Conservation (phyloP, 2,888 invertebrate species). For the Eulithis testata region DNA sequence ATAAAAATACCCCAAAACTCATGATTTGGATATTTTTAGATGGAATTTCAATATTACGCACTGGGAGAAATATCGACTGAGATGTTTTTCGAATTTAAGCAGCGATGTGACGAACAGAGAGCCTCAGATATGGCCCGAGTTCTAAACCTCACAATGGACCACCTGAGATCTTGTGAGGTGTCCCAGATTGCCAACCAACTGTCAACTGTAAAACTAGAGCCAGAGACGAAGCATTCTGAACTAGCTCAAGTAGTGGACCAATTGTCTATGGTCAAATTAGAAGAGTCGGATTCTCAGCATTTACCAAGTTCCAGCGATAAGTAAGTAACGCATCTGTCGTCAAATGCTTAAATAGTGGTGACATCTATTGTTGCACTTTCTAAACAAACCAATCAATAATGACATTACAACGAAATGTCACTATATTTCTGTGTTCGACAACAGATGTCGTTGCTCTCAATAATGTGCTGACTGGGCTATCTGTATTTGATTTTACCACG, state of each 20-base stretch:
- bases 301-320: conserved; percentile 34
- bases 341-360: conserved; percentile 38
- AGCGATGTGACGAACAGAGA: conserved; percentile 1
- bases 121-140: background rate
- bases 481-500: conserved; percentile 11
- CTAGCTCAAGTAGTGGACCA: conserved; percentile 6
- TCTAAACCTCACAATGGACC: conserved; percentile 14
- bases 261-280: conserved; percentile 12
- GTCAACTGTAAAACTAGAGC: conserved; percentile 14
- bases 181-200: conserved; percentile 10
- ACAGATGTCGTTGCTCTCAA: conserved; percentile 42
- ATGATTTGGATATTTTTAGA: conserved; percentile 17
- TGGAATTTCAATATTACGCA: conserved; percentile 8
- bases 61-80: conserved; percentile 10
- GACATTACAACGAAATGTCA: conserved; percentile 32
- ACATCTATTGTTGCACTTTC: conserved; percentile 39
- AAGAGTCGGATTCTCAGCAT: conserved; percentile 23
- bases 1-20: conserved; percentile 4
- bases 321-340: conserved; percentile 46
- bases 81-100: conserved; percentile 12
- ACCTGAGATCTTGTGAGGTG: conserved; percentile 15
- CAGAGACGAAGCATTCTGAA: conserved; percentile 11
- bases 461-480: conserved; percentile 15
- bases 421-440: conserved; percentile 41
- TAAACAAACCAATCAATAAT: background rate